Evolutionary conservation across 2,113 vertebrate genomes (phyloP).

Genomic region (Clarias magur): DNA sequence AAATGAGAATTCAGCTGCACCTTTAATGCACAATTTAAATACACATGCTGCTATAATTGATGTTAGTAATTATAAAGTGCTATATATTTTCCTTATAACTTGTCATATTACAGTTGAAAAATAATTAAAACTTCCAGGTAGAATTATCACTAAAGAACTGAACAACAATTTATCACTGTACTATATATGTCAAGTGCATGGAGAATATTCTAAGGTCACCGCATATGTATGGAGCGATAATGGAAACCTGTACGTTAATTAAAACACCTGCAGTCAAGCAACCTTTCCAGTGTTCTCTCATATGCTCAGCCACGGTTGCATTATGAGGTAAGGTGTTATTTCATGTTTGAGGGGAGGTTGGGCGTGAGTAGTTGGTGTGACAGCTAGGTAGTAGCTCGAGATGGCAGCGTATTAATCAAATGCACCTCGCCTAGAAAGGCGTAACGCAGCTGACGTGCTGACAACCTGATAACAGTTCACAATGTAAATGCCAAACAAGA

Average conservation of each 20-base stretch:
- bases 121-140: not conserved
- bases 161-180: slow-evolving; percentile 8
- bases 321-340: slow-evolving; percentile 24
- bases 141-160: not conserved
- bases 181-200: slow-evolving; percentile 1
- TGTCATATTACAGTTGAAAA: not conserved
- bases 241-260: slow-evolving; percentile 30
- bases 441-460: slow-evolving; percentile 30
- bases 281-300: slow-evolving; percentile 36
- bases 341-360: not conserved
- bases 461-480: slow-evolving; percentile 49
- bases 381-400: slow-evolving; percentile 19
- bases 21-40: not conserved
- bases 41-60: not conserved
- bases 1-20: not conserved
- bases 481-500: slow-evolving; percentile 49
- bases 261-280: slow-evolving; percentile 19
- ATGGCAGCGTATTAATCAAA: slow-evolving; percentile 50
- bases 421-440: not conserved
- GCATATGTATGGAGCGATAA: not conserved
- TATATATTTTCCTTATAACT: not conserved
- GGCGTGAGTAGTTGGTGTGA: slow-evolving; percentile 41
- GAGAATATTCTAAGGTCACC: slow-evolving; percentile 3
- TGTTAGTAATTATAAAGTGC: not conserved
- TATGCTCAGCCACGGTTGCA: slow-evolving; percentile 13